A percentile compares a stretch with the other conserved stretches of the same genome.
Conservation (phyloP, 1,140 invertebrate genomes). For the Drosophila sechellia region DNA sequence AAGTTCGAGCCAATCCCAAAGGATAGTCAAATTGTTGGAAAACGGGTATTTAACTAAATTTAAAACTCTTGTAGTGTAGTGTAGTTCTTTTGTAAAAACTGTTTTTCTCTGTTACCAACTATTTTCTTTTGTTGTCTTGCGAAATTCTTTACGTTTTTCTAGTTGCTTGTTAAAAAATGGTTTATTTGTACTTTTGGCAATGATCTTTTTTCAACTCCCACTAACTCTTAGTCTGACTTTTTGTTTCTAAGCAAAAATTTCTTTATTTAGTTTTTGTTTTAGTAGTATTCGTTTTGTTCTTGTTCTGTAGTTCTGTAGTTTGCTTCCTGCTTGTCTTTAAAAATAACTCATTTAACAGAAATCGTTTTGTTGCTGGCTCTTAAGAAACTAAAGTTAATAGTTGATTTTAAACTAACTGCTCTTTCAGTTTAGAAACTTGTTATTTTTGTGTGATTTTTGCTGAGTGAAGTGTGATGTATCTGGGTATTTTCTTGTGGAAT, state of each 20-base stretch:
- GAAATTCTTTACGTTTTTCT: constrained; percentile 78
- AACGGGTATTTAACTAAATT: constrained; percentile 27
- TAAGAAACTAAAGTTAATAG: constrained; percentile 66
- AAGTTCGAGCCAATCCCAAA: constrained; percentile 48
- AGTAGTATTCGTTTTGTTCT: constrained; percentile 51
- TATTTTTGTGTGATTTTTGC: constrained; percentile 47
- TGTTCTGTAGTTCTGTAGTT: constrained; percentile 72
- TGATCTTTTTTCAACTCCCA: constrained; percentile 67
- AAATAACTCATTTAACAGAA: constrained; percentile 73
- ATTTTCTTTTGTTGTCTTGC: constrained; percentile 64
- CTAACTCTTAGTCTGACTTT: constrained; percentile 49
- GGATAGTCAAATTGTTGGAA: constrained; percentile 59
- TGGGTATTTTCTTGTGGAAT: constrained; percentile 40
- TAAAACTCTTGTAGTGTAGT: constrained; percentile 34
- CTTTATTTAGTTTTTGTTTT: constrained; percentile 57
- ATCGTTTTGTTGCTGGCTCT: constrained; percentile 39
- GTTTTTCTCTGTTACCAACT: constrained; percentile 60
- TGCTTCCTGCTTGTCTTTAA: constrained; percentile 51
- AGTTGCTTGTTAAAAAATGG: constrained; percentile 77
- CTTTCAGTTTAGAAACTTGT: constrained; percentile 46
- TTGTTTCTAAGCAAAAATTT: constrained; percentile 58
- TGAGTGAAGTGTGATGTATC: constrained; percentile 40
- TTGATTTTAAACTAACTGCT: constrained; percentile 64
- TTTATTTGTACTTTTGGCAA: constrained; percentile 83
- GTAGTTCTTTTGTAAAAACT: constrained; percentile 57